These are phyloP conservation scores for Ptycholaimellus sp. DNA, from an alignment of 2,888 invertebrate species.

Conservation along the genomic window DNA sequence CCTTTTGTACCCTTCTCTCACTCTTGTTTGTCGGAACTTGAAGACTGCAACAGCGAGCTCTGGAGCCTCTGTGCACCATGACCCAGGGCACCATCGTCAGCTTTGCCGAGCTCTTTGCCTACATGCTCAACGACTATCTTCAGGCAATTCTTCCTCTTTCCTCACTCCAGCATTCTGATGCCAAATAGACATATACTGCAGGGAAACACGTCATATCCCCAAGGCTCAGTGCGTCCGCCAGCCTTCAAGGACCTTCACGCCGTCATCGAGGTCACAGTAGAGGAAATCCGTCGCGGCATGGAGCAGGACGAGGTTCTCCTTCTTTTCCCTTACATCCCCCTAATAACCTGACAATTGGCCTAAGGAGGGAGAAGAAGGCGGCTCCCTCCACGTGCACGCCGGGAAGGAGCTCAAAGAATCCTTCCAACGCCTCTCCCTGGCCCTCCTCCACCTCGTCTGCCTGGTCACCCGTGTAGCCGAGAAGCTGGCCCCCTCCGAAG, in stretches of 20 bases:
- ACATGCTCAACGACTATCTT: conserved; percentile 84
- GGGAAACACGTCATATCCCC: too few relatives aligned
- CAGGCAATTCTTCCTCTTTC: too few relatives aligned
- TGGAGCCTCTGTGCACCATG: conserved; percentile 74
- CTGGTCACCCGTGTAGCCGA: conserved; percentile 33
- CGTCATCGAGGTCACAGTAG: conserved; percentile 54
- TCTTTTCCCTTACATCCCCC: too few relatives aligned
- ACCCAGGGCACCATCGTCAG: conserved; percentile 77
- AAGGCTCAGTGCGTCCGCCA: too few relatives aligned
- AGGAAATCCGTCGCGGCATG: conserved; percentile 26
- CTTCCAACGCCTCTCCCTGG: conserved; percentile 56
- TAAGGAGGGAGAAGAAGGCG: too few relatives aligned
- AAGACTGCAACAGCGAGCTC: conserved; percentile 62
- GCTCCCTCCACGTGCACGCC: too few relatives aligned
- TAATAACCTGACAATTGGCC: too few relatives aligned
- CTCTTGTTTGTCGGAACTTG: conserved; percentile 6
- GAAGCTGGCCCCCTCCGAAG: too few relatives aligned
- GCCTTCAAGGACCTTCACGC: conserved; percentile 52
- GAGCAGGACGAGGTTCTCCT: too few relatives aligned
- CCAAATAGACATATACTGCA: too few relatives aligned
- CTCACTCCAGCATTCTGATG: too few relatives aligned
- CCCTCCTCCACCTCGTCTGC: conserved; percentile 44
- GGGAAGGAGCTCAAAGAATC: conserved; percentile 36
- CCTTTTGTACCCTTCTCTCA: neutral
- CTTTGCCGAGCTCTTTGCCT: conserved; percentile 59